These are phyloP conservation scores for Mesorhabditis sp. DNA, from an alignment of 2,888 invertebrate genomes.

Conservation along the genomic window DNA sequence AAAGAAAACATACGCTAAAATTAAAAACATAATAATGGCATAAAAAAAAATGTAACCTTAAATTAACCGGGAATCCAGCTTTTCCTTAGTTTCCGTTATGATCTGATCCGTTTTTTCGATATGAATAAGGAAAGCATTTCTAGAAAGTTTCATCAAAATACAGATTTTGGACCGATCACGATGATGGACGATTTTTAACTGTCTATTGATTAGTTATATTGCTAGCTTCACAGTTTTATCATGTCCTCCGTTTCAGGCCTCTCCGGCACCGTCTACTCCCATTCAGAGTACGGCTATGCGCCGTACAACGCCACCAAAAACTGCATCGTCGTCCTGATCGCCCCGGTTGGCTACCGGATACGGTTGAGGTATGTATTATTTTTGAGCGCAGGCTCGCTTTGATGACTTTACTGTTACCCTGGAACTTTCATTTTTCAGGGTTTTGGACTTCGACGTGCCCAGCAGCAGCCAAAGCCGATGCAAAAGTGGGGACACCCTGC, in stretches of 20 bases:
- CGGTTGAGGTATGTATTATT: slow-evolving; percentile 16
- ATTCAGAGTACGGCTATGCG: slow-evolving; percentile 29
- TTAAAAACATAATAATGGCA: too few relatives aligned
- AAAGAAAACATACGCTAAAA: too few relatives aligned
- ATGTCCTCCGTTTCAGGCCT: slow-evolving; percentile 17
- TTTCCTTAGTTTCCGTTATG: too few relatives aligned
- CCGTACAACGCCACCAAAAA: slow-evolving; percentile 34
- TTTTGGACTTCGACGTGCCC: slow-evolving; percentile 33
- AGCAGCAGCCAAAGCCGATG: slow-evolving; percentile 17
- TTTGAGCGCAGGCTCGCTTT: neutral
- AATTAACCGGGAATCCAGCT: too few relatives aligned
- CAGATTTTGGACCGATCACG: too few relatives aligned
- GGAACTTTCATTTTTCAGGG: slow-evolving; percentile 11
- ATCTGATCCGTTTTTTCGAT: too few relatives aligned
- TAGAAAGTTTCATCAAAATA: too few relatives aligned
- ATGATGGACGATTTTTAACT: too few relatives aligned
- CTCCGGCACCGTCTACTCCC: slow-evolving; percentile 37
- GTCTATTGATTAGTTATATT: too few relatives aligned
- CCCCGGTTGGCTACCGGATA: slow-evolving; percentile 36
- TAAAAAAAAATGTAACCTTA: too few relatives aligned
- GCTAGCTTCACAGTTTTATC: too few relatives aligned
- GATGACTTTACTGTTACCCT: neutral
- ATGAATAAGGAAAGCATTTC: too few relatives aligned
- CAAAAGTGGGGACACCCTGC: slow-evolving; percentile 36
- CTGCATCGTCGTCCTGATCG: slow-evolving; percentile 36